Base-by-base conservation (phyloP, 37 sponge, comb jelly and placozoan genomes). In the Oopsacas minuta region DNA sequence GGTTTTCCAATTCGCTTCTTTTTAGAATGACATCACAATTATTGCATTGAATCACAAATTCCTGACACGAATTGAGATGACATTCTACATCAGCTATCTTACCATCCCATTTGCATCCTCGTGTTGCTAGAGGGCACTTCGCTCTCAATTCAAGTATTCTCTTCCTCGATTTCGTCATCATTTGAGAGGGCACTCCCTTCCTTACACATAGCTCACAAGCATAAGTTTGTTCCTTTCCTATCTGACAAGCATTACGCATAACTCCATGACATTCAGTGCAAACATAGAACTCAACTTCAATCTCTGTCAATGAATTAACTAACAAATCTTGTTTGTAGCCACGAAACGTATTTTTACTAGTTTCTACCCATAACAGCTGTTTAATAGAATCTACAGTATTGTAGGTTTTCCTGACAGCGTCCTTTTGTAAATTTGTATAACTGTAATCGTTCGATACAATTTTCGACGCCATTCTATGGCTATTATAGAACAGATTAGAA, bases 321-420 rank as follows among this genome's bases (percentile, higher is more conserved):
- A 61, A 61, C 75, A 61, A 61, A 12, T 61, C 75, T n/a, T 61
- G 75, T 61, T 61, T 61, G 75, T 25, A 61, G 5, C 75, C 75
- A 7, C 75, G 17, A 34, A 61, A 61, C 75, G 22, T n/a, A 5
- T 34, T 34, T 61, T 61, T 61, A 10, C 30, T 12, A 12, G 30
- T 25, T 12, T 61, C 17, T 25, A 61, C 30, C 30, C 3, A 12
- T 25, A 12, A 7, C 28, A 61, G 75, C 28, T 61, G 75, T 61
- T 61, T 34, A 7, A 32, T 61, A 25, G 28, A 61, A 34, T 61
- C 75, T 25, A 61, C 30, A 20, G 75, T 3, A 12, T 61, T 61
- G 30, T 61, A 61, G 5, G 75, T 61, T 34, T 61, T 61, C 75
- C 49, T n/a, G n/a, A n/a, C n/a, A n/a, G n/a, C n/a, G n/a, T n/a